Conservation (phyloP, 2,113 vertebrate genomes). For the Cinclus mexicanus region DNA sequence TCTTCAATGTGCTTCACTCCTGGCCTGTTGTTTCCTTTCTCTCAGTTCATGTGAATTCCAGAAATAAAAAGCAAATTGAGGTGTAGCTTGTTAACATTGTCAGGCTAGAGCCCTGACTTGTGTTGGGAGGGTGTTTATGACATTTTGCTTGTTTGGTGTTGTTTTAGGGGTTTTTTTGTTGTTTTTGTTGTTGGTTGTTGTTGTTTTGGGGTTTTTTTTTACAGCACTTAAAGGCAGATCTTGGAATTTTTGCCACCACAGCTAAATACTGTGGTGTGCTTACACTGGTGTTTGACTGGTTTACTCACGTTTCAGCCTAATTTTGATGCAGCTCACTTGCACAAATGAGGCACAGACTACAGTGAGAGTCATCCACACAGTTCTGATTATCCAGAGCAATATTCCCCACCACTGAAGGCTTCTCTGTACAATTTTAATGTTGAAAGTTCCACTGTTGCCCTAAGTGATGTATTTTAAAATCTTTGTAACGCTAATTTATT, state of each 20-base stretch:
- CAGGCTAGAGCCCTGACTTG: background rate
- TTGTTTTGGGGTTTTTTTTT: background rate
- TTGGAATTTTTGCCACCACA: background rate
- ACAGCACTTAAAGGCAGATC: background rate
- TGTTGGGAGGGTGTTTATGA: background rate
- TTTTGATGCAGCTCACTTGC: background rate
- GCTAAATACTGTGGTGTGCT: background rate
- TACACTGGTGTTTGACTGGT: background rate
- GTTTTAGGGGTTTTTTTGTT: background rate
- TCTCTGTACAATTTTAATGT: background rate
- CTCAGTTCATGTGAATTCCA: background rate
- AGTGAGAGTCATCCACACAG: background rate
- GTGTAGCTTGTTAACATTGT: background rate
- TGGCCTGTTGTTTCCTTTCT: background rate
- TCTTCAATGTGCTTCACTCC: background rate
- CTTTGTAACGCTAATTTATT: background rate
- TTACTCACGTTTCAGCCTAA: rapidly evolving
- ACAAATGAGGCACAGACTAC: background rate
- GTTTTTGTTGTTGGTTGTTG: background rate
- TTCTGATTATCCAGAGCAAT: background rate
- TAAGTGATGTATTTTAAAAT: background rate
- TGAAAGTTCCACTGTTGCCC: background rate
- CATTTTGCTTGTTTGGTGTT: background rate
- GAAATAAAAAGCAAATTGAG: background rate
- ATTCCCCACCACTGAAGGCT: background rate